A percentile compares a stretch with the other conserved stretches of the same genome.
Evolutionary conservation across 2,113 vertebrate species (phyloP).

Genomic region (Corythoichthys intestinalis): DNA sequence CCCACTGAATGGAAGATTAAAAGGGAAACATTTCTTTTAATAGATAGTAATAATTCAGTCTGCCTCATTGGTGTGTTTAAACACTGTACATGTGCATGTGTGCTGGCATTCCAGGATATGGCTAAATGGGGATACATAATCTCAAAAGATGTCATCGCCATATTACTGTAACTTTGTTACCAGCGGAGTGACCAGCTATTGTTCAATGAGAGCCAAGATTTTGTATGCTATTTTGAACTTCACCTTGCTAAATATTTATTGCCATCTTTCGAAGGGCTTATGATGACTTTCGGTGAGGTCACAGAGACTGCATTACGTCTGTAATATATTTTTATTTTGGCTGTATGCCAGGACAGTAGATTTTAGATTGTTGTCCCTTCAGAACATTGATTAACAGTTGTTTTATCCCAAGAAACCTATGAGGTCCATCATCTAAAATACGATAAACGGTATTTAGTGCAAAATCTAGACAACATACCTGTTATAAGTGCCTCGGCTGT

Average conservation of each 20-base stretch:
- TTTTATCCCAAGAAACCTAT: not conserved
- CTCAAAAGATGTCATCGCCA: constrained; percentile 50
- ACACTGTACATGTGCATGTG: constrained; percentile 6
- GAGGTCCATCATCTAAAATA: not conserved
- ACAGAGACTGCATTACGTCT: constrained; percentile 11
- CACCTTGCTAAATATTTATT: constrained; percentile 27
- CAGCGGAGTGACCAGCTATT: constrained; percentile 39
- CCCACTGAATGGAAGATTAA: not conserved
- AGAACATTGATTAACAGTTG: not conserved
- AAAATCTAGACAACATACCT: constrained; percentile 69
- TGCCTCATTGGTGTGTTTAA: constrained; percentile 1
- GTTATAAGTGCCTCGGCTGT: constrained; percentile 89
- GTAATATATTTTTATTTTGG: constrained; percentile 14
- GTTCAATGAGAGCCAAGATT: constrained; percentile 33
- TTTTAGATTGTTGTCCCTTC: constrained; percentile 21
- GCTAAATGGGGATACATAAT: constrained; percentile 57
- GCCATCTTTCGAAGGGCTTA: not conserved
- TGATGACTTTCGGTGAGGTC: constrained; percentile 18
- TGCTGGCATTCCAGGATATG: constrained; percentile 26
- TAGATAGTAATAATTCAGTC: not conserved
- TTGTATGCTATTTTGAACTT: constrained; percentile 57
- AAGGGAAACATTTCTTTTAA: not conserved
- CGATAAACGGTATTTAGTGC: not conserved
- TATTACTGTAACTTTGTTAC: constrained; percentile 30
- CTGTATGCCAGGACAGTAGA: constrained; percentile 12